Percentiles rank a stretch among this genome's conserved stretches.
Evolutionary conservation across 1,140 invertebrate species (phyloP).

Genomic region (Drosophila neocordata): DNA sequence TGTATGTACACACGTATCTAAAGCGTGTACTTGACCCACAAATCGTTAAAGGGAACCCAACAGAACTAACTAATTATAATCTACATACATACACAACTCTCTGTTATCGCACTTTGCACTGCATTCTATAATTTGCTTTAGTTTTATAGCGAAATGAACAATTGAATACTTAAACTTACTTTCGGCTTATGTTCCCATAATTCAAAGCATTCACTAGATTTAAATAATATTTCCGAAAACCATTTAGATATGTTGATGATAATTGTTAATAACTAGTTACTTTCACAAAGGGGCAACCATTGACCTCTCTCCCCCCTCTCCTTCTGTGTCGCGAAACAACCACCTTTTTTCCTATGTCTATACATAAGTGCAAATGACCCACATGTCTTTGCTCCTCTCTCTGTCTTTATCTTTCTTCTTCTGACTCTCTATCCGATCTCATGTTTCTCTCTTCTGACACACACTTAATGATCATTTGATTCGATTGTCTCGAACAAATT

Average conservation of each 20-base stretch:
- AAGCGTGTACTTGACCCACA: constrained; percentile 71
- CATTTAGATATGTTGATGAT: neutral
- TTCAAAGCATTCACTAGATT: neutral
- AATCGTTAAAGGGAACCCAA: constrained; percentile 44
- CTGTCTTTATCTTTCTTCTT: neutral
- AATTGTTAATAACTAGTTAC: neutral
- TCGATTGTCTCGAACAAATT: constrained; percentile 3
- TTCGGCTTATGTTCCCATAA: constrained; percentile 14
- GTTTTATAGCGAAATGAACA: constrained; percentile 40
- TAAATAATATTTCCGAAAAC: constrained; percentile 1
- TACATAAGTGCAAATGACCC: neutral
- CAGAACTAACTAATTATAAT: neutral
- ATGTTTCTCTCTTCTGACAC: neutral
- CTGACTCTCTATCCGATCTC: neutral
- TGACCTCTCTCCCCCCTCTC: neutral
- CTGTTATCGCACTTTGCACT: constrained; percentile 11
- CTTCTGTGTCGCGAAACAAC: neutral
- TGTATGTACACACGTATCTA: neutral
- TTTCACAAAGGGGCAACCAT: neutral
- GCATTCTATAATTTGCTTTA: constrained; percentile 57
- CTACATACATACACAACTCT: neutral
- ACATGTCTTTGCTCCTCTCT: neutral
- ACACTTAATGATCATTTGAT: constrained; percentile 9
- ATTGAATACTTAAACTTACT: neutral
- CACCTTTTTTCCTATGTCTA: neutral